phyloP scores from a whole-genome alignment of 2,797 vertebrate genomes.

The Vireo griseus region DNA sequence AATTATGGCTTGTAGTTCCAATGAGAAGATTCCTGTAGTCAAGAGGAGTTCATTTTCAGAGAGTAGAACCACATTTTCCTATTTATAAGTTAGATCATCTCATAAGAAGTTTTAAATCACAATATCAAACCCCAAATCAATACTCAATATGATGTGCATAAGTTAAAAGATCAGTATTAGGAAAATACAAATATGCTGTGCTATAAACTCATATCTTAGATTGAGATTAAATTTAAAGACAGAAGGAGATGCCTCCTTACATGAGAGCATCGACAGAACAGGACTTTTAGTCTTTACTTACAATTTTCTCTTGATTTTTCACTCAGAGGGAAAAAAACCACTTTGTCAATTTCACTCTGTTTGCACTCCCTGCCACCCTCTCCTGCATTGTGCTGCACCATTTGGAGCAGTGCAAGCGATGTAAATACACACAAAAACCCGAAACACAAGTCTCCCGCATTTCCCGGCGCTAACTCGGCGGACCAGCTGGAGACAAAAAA shows the following conservation, averaged over 20 bases:
- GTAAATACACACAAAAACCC: neutral
- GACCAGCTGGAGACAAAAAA: neutral
- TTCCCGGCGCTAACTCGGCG: neutral
- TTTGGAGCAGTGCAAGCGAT: neutral
- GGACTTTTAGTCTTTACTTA: neutral
- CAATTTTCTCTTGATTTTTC: neutral
- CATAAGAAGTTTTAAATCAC: neutral
- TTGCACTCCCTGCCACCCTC: neutral
- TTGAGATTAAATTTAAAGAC: neutral
- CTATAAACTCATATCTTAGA: neutral
- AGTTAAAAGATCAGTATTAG: rapidly evolving
- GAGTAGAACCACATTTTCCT: neutral
- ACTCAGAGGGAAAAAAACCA: neutral
- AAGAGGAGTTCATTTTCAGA: neutral
- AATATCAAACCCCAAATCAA: neutral
- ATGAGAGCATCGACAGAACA: rapidly evolving
- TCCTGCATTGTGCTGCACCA: neutral
- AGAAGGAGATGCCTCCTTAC: neutral
- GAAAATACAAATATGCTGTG: rapidly evolving
- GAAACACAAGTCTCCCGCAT: rapidly evolving
- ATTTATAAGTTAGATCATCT: rapidly evolving
- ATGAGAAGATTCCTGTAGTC: neutral
- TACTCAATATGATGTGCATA: rapidly evolving
- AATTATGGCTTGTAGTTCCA: neutral
- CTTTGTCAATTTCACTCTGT: neutral